Conservation (phyloP, 1,140 invertebrate species). For the Diachasma alloeum region DNA sequence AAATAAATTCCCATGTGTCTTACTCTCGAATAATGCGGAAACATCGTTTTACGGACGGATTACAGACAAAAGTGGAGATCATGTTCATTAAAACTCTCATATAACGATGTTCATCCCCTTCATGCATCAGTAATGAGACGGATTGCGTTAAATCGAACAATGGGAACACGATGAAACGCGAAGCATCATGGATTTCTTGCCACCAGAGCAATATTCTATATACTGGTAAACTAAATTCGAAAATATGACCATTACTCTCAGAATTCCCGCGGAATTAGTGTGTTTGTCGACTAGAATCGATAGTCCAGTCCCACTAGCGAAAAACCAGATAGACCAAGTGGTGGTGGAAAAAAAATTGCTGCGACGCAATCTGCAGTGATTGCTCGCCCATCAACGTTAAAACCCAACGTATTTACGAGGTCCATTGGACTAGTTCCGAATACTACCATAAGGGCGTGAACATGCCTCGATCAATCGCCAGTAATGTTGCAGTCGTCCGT, state of each 20-base stretch:
- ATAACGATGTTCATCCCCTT: background rate
- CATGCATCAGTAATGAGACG: no score
- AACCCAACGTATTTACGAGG: slow-evolving; percentile 7
- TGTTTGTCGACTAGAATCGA: background rate
- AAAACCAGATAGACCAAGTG: background rate
- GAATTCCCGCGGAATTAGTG: background rate
- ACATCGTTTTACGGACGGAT: background rate
- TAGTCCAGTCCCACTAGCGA: background rate
- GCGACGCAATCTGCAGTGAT: background rate
- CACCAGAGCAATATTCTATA: no score
- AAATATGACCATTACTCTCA: background rate
- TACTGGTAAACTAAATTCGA: no score
- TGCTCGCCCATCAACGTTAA: background rate
- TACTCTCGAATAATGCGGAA: background rate
- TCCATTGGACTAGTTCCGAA: background rate
- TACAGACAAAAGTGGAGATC: background rate
- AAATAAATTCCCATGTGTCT: background rate
- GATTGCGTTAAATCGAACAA: no score
- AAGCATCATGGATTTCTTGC: no score
- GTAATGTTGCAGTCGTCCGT: background rate
- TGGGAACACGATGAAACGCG: no score
- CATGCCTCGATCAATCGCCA: background rate
- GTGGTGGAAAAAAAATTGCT: background rate
- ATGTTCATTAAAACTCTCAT: background rate
- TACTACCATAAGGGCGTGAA: background rate